Conservation (phyloP, 2,113 vertebrate genomes). For the Casuarius casuarius region DNA sequence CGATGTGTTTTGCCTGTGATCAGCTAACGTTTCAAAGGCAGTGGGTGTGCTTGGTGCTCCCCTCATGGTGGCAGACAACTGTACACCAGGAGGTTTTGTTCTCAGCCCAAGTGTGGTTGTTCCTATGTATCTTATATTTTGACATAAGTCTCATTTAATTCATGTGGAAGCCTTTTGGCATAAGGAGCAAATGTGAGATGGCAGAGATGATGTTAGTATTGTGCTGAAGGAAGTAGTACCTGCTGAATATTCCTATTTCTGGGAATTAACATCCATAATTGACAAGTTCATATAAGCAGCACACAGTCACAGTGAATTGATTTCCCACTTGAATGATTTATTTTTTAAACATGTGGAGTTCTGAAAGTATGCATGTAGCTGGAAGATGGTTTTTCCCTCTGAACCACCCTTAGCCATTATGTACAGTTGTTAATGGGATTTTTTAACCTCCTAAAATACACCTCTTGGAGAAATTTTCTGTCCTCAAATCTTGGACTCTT, state of each 20-base stretch:
- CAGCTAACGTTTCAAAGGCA: neutral
- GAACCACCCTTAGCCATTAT: neutral
- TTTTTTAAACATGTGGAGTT: neutral
- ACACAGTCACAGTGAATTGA: neutral
- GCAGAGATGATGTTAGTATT: neutral
- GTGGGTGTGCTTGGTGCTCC: neutral
- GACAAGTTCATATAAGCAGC: neutral
- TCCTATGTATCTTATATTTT: neutral
- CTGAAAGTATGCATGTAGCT: neutral
- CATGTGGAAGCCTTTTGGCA: neutral
- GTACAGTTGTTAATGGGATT: neutral
- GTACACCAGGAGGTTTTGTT: neutral
- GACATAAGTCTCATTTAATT: neutral
- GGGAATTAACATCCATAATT: fast-evolving
- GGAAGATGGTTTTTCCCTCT: neutral
- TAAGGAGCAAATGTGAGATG: neutral
- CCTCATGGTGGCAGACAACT: neutral
- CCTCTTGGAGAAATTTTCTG: neutral
- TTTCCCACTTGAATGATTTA: neutral
- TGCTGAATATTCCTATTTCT: neutral
- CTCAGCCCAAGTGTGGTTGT: neutral
- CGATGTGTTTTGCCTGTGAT: neutral
- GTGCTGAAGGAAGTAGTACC: neutral
- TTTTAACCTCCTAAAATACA: neutral
- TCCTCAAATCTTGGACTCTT: neutral